Conservation (phyloP, 1,140 invertebrate genomes). For the Vanessa atalanta region DNA sequence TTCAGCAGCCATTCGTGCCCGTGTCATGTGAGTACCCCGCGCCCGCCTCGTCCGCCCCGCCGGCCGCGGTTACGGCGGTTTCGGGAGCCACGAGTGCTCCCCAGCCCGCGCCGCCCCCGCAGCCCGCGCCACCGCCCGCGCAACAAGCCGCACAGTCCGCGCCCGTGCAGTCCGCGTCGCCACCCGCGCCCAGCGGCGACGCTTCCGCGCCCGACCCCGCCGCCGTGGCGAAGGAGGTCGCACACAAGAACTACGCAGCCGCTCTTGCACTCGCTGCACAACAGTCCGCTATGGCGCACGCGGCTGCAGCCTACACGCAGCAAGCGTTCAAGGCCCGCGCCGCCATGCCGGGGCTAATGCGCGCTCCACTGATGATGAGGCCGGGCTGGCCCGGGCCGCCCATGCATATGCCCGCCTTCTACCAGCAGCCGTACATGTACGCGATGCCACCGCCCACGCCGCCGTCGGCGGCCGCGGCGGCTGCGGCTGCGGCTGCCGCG, state of each 20-base stretch:
- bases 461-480: slow-evolving; percentile 77
- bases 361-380: slow-evolving; percentile 69
- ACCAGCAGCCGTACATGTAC: slow-evolving; percentile 82
- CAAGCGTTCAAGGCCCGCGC: slow-evolving; percentile 84
- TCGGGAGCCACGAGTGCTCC: slow-evolving; percentile 71
- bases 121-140: slow-evolving; percentile 53
- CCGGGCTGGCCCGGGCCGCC: slow-evolving; percentile 69
- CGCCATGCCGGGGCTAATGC: slow-evolving; percentile 65
- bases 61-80: slow-evolving; percentile 61
- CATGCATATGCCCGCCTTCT: slow-evolving; percentile 69
- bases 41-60: slow-evolving; percentile 84
- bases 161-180: slow-evolving; percentile 72
- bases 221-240: slow-evolving; percentile 86
- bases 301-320: slow-evolving; percentile 89
- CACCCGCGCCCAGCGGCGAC: slow-evolving; percentile 54
- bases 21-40: slow-evolving; percentile 95
- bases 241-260: slow-evolving; percentile 88
- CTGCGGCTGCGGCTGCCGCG: slow-evolving; percentile 80
- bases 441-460: slow-evolving; percentile 81
- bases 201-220: slow-evolving; percentile 73
- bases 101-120: slow-evolving; percentile 48
- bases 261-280: slow-evolving; percentile 69
- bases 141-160: slow-evolving; percentile 64
- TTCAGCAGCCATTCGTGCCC: slow-evolving; percentile 95
- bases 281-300: slow-evolving; percentile 73